Percentiles rank a stretch among this genome's conserved stretches.
phyloP scores from a whole-genome alignment of 2,113 vertebrate genomes.

The Ranitomeya imitator region DNA sequence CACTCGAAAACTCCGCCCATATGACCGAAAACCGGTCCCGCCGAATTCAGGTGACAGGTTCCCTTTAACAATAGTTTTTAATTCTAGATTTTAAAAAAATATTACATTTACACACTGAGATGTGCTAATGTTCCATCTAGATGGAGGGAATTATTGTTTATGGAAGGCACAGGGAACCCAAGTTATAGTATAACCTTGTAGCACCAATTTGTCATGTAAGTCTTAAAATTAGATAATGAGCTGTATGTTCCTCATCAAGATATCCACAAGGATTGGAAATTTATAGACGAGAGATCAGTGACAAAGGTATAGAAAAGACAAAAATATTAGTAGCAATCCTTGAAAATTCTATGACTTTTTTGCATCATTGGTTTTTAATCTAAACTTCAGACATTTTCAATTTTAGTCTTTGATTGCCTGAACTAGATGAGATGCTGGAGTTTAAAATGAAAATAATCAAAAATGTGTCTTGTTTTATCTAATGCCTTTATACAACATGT shows the following conservation, averaged over 20 bases:
- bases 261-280: neutral
- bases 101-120: too few relatives aligned
- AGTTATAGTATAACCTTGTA: neutral
- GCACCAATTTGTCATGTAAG: neutral
- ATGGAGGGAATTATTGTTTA: too few relatives aligned
- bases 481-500: neutral
- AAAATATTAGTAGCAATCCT: constrained; percentile 12
- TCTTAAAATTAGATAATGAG: neutral
- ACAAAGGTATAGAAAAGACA: neutral
- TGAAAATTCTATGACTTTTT: neutral
- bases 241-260: neutral
- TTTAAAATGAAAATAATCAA: constrained; percentile 35
- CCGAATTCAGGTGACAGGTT: too few relatives aligned
- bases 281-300: neutral
- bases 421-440: neutral
- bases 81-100: too few relatives aligned
- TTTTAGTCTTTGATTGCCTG: constrained; percentile 28
- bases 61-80: too few relatives aligned
- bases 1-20: too few relatives aligned
- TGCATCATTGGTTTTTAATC: constrained; percentile 41
- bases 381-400: constrained; percentile 30
- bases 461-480: constrained; percentile 16
- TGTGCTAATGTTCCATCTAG: too few relatives aligned
- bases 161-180: neutral
- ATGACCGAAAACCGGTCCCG: too few relatives aligned